A percentile compares a stretch with the other conserved stretches of the same genome.
phyloP scores from a whole-genome alignment of 1,140 invertebrate species.

The Cotesia glomerata region DNA sequence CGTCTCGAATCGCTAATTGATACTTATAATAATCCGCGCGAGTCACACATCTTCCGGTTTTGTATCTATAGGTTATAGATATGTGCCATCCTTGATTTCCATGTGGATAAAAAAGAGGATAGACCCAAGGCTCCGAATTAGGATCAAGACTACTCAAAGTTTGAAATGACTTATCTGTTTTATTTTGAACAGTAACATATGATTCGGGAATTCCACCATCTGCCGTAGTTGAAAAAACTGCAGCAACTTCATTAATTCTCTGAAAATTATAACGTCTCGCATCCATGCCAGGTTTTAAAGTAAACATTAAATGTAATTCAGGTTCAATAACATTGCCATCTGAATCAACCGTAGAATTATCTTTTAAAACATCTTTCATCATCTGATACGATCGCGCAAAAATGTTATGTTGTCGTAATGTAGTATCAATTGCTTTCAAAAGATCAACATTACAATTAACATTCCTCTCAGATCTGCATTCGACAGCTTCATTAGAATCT shows the following conservation, averaged over 20 bases:
- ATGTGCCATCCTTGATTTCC: slow-evolving; percentile 7
- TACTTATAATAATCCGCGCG: slow-evolving; percentile 1
- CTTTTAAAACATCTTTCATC: slow-evolving; percentile 15
- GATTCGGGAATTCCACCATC: slow-evolving; percentile 16
- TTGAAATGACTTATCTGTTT: background rate
- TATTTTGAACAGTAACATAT: slow-evolving; percentile 13
- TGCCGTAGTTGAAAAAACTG: slow-evolving; percentile 13
- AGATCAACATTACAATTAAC: background rate
- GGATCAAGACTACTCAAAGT: background rate
- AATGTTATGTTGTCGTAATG: background rate
- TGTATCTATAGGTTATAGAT: background rate
- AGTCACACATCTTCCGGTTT: background rate
- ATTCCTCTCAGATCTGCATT: background rate
- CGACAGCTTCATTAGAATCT: background rate
- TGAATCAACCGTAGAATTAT: background rate
- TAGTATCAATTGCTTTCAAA: background rate
- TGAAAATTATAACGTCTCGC: slow-evolving; percentile 13
- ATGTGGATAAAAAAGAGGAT: slow-evolving; percentile 17
- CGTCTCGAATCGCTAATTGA: background rate
- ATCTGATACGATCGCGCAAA: slow-evolving; percentile 7
- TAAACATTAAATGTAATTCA: slow-evolving; percentile 15
- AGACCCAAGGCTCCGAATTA: slow-evolving; percentile 15
- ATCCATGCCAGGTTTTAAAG: slow-evolving; percentile 3
- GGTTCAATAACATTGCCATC: background rate
- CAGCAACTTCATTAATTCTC: slow-evolving; percentile 17